Base-by-base conservation (phyloP, 2,797 vertebrate genomes). In the Linurgus olivaceus region DNA sequence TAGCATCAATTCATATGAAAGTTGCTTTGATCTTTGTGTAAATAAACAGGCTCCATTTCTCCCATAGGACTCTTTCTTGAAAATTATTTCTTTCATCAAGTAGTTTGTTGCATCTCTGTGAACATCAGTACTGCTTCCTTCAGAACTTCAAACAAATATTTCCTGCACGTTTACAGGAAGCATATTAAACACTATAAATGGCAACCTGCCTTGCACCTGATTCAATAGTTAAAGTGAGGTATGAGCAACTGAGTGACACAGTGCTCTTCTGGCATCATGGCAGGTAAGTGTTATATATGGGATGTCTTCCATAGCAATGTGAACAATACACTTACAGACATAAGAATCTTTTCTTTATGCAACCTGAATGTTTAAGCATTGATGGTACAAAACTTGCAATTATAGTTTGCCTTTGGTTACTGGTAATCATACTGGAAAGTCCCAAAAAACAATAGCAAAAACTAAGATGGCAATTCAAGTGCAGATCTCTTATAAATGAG, bases 1-100 rank as follows among this genome's bases (percentile, higher is more conserved):
- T 94, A 90, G 71, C 93, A 85, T 94, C 95, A 94, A 90, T 95
- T 97, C 96, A 95, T 96, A 95, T 63, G 92, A 94, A 97, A 87
- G 70, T 52, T 89, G 72, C 97, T 98, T 98, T 98, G 97, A 98
- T 98, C 97, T 97, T 95, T 11, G 11, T 87, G 88, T 97, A 97
- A 97, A 98, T 97, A 98, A 97, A 97, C 92, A 97, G 88, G 67
- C 86, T 91, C 72, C 90, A 76, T 97, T 97, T 96, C 95, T 97
- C 93, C 95, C 86, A 76, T 72, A 96, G 86, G 92, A 91, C 75
- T 94, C 61, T 97, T 96, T 95, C 94, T 93, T 91, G 94, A 97
- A 97, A 97, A 94, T 96, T 2, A 94, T 96, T 97, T 97, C 97
- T 98, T 97, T 98, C 97, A 98, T 98, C 97, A 97, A 94, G 87